A percentile compares a stretch with the other conserved stretches of the same genome.
These are phyloP conservation scores for Morpho achilles DNA, from an alignment of 2,888 invertebrate species.

Conservation along the genomic window DNA sequence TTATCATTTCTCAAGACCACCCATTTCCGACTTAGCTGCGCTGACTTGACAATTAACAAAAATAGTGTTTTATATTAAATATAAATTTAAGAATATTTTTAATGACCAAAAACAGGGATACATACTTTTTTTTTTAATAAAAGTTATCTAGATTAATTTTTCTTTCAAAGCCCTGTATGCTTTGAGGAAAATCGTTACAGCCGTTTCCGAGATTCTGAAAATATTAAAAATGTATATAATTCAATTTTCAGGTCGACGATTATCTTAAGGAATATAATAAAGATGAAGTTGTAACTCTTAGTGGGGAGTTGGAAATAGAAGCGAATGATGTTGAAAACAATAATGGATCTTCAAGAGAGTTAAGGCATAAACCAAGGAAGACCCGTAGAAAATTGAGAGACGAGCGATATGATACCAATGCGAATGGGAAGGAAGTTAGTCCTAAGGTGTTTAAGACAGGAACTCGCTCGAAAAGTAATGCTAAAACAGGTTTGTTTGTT, in stretches of 20 bases:
- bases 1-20: too few species aligned
- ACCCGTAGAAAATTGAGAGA: conserved; percentile 65
- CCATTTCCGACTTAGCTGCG: too few species aligned
- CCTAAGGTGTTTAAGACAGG: conserved; percentile 70
- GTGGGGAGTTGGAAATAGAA: conserved; percentile 74
- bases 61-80: too few species aligned
- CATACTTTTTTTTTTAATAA: too few species aligned
- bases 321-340: conserved; percentile 69
- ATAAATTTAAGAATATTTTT: too few species aligned
- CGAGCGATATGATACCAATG: conserved; percentile 56
- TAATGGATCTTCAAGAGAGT: conserved; percentile 58
- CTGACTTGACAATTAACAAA: too few species aligned
- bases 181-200: too few species aligned
- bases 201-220: too few species aligned
- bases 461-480: conserved; percentile 47
- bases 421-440: conserved; percentile 64
- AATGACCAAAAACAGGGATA: too few species aligned
- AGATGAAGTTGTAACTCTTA: conserved; percentile 70
- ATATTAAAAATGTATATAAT: too few species aligned
- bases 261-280: conserved; percentile 74
- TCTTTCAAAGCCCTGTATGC: too few species aligned
- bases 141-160: too few species aligned
- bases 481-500: conserved; percentile 50
- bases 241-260: conserved; percentile 55
- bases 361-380: conserved; percentile 64